These are phyloP conservation scores for Sphenodon punctatus DNA, from an alignment of 2,797 vertebrate genomes.

Conservation along the genomic window DNA sequence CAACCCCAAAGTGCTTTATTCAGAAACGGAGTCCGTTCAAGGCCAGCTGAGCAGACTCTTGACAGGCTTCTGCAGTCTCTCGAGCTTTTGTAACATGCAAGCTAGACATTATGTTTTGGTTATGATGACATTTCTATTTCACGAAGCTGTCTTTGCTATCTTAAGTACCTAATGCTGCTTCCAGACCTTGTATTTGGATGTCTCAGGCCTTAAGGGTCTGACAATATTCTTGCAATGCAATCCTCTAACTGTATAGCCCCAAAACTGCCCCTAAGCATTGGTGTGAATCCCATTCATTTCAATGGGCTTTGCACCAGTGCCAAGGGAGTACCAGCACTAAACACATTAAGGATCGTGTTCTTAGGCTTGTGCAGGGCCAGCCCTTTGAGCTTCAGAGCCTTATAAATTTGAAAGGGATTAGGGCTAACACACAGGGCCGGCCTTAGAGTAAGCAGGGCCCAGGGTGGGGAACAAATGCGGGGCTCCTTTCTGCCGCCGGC, in stretches of 20 bases:
- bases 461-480: too few relatives aligned
- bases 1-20: neutral
- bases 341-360: too few relatives aligned
- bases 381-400: too few relatives aligned
- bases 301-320: too few relatives aligned
- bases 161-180: neutral
- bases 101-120: neutral
- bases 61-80: neutral
- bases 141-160: neutral
- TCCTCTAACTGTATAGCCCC: neutral
- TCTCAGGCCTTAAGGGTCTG: neutral
- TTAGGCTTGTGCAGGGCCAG: too few relatives aligned
- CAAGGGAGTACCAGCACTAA: too few relatives aligned
- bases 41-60: neutral
- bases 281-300: too few relatives aligned
- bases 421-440: too few relatives aligned
- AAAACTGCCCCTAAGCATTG: neutral
- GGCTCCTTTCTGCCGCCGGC: too few relatives aligned
- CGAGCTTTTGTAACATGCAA: neutral
- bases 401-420: too few relatives aligned
- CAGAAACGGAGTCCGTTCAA: slow-evolving; percentile 2
- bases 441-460: too few relatives aligned
- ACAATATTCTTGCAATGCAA: neutral
- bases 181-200: neutral
- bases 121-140: neutral